phyloP scores from a whole-genome alignment of 2,797 vertebrate species.

The Lateolabrax maculatus region DNA sequence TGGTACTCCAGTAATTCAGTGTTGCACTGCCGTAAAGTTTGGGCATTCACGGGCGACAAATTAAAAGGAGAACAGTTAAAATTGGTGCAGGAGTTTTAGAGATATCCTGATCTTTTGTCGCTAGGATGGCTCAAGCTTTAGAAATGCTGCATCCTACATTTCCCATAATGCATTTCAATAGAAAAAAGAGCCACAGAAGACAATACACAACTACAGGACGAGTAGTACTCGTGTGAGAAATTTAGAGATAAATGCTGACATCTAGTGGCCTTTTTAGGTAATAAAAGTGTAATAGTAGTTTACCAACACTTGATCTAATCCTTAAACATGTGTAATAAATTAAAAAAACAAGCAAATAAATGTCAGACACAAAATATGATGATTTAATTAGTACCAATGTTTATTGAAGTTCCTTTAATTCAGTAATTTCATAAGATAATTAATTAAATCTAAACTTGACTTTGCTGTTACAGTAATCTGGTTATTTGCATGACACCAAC shows the following conservation, averaged over 20 bases:
- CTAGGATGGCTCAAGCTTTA: neutral
- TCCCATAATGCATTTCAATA: neutral
- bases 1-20: too few species aligned
- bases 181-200: neutral
- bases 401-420: too few species aligned
- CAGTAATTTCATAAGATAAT: too few species aligned
- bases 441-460: too few species aligned
- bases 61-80: too few species aligned
- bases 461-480: neutral
- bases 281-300: neutral
- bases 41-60: too few species aligned
- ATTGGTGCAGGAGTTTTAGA: too few species aligned
- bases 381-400: neutral
- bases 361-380: neutral
- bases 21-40: too few species aligned
- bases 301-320: neutral
- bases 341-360: neutral
- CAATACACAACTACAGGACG: neutral
- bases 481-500: neutral
- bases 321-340: neutral
- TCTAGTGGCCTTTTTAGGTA: conserved; percentile 1
- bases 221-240: neutral
- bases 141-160: neutral
- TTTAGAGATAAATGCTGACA: neutral
- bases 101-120: too few species aligned